Conservation (phyloP, 2,113 vertebrate species). For the Sialia sialis region DNA sequence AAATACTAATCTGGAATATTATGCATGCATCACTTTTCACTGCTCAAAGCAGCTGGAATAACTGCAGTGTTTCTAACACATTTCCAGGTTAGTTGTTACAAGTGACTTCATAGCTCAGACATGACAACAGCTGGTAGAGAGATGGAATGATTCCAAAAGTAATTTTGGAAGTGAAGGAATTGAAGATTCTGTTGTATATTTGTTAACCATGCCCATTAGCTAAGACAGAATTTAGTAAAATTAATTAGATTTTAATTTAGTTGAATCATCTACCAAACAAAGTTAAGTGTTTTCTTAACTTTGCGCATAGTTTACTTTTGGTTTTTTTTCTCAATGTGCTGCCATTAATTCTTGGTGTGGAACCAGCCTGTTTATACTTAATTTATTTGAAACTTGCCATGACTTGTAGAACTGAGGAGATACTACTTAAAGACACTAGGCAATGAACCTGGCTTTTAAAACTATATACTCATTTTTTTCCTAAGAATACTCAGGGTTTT, state of each 20-base stretch:
- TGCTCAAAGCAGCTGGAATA: neutral
- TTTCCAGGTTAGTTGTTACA: neutral
- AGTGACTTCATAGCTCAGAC: neutral
- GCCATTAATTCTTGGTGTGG: neutral
- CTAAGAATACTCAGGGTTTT: neutral
- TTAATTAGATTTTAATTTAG: neutral
- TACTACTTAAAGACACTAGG: neutral
- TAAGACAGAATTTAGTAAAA: neutral
- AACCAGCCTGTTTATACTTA: neutral
- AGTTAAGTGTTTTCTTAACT: neutral
- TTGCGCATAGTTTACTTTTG: neutral
- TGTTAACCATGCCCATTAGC: neutral
- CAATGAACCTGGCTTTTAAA: neutral
- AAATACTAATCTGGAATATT: neutral
- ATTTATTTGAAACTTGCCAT: neutral
- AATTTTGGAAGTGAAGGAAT: neutral
- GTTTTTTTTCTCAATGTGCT: neutral
- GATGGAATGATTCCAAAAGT: neutral
- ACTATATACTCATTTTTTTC: neutral
- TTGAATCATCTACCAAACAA: neutral
- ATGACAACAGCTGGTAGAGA: neutral
- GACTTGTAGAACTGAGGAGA: neutral
- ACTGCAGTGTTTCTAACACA: neutral
- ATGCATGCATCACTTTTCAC: neutral
- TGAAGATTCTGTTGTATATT: neutral